Evolutionary conservation across 2,113 vertebrate genomes (phyloP).

Genomic region (Oryzias curvinotus): DNA sequence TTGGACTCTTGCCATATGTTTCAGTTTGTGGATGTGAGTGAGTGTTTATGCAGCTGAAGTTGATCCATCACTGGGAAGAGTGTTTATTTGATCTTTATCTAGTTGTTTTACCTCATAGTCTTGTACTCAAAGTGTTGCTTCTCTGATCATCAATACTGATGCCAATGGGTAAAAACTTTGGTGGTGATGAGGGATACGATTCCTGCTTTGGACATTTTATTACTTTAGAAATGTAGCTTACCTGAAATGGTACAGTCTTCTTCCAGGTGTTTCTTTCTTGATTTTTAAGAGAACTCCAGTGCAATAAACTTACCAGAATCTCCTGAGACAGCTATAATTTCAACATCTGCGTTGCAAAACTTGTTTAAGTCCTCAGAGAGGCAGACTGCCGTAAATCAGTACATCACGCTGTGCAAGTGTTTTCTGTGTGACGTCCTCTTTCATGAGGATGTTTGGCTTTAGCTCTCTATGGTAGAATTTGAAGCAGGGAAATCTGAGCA

Average conservation of each 20-base stretch:
- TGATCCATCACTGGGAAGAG: conserved; percentile 46
- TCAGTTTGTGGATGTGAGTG: conserved; percentile 45
- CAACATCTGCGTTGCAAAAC: background rate
- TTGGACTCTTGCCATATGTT: conserved; percentile 54
- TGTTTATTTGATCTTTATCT: conserved; percentile 76
- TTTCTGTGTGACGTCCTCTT: conserved; percentile 46
- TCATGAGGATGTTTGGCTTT: conserved; percentile 50
- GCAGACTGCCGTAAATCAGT: conserved; percentile 1
- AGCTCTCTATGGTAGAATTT: conserved; percentile 62
- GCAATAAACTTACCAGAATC: background rate
- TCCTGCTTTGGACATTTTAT: conserved; percentile 4
- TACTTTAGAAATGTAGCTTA: conserved; percentile 24
- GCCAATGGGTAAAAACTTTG: conserved; percentile 30
- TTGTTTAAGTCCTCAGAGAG: conserved; percentile 6
- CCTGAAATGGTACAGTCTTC: conserved; percentile 9
- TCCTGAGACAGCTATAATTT: conserved; percentile 16
- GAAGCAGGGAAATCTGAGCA: conserved; percentile 50
- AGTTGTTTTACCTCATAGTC: conserved; percentile 68
- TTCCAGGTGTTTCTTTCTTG: conserved; percentile 22
- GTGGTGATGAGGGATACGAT: no score
- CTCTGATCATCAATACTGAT: conserved; percentile 63
- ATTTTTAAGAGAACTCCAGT: conserved; percentile 4
- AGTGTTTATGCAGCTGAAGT: conserved; percentile 74
- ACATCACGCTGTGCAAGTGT: conserved; percentile 2
- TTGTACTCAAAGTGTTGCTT: conserved; percentile 63